Percentiles rank a stretch among this genome's conserved stretches.
These are phyloP conservation scores for Caenorhabditis drosophilae DNA, from an alignment of 2,888 invertebrate genomes.

Conservation along the genomic window DNA sequence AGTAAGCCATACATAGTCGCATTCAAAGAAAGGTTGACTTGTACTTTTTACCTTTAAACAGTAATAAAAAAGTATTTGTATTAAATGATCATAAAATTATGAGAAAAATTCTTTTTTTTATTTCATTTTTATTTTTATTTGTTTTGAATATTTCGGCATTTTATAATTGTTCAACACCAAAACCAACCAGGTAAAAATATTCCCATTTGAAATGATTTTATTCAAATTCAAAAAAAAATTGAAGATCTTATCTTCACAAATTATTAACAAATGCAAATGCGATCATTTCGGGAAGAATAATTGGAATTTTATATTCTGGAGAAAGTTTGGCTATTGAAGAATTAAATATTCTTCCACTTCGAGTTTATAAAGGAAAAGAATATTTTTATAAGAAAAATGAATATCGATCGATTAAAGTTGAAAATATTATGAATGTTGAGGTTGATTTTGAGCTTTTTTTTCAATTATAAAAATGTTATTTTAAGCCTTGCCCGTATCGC, in stretches of 20 bases:
- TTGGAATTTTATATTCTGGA: slow-evolving; percentile 16
- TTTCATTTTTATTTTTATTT: background rate
- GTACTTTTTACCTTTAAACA: background rate
- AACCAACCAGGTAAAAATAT: slow-evolving; percentile 2
- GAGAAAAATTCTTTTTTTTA: background rate
- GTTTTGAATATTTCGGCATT: background rate
- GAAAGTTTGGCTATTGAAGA: slow-evolving; percentile 20
- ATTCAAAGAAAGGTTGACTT: background rate
- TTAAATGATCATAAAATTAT: background rate
- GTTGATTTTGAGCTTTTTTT: too few species aligned
- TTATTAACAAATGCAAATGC: slow-evolving; percentile 24
- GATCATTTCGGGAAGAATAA: slow-evolving; percentile 13
- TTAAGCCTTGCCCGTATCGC: slow-evolving; percentile 34
- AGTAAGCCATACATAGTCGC: too few species aligned
- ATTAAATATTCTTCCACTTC: slow-evolving; percentile 13
- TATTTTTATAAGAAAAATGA: slow-evolving; percentile 20
- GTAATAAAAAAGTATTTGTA: background rate
- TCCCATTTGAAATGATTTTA: background rate
- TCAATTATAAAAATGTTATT: too few species aligned
- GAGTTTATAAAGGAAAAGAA: slow-evolving; percentile 39
- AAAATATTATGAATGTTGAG: slow-evolving; percentile 10
- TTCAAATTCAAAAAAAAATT: background rate
- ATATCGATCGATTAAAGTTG: slow-evolving; percentile 5
- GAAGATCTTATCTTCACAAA: slow-evolving; percentile 22
- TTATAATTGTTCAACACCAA: slow-evolving; percentile 6